A percentile compares a stretch with the other conserved stretches of the same genome.
Evolutionary conservation across 2,888 invertebrate genomes (phyloP).

Genomic region (Eristalinus sepulchralis): DNA sequence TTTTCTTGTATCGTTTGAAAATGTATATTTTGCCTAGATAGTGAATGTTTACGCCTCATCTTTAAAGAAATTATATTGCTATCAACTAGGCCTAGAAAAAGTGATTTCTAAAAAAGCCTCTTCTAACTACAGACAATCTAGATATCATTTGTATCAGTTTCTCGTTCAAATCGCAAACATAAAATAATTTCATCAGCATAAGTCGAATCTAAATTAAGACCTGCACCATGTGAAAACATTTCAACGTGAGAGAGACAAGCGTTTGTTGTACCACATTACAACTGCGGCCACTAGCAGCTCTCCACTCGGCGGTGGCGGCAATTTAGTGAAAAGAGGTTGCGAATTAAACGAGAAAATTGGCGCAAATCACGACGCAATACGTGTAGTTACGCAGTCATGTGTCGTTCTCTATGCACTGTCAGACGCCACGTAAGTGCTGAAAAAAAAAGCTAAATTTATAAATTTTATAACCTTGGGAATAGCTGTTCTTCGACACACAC

Average conservation of each 20-base stretch:
- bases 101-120: too few species aligned
- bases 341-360: slow-evolving; percentile 59
- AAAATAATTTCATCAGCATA: slow-evolving; percentile 6
- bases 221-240: background rate
- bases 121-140: background rate
- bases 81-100: too few species aligned
- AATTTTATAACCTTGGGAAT: slow-evolving; percentile 27
- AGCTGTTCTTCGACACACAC: background rate
- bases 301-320: background rate
- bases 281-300: background rate
- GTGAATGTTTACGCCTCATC: too few species aligned
- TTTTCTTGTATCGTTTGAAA: too few species aligned
- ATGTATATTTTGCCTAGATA: too few species aligned
- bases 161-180: background rate
- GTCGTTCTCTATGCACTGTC: background rate
- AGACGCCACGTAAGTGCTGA: background rate
- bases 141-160: background rate
- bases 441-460: slow-evolving; percentile 20
- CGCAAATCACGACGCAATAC: slow-evolving; percentile 26
- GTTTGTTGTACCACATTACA: slow-evolving; percentile 2
- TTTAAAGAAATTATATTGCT: too few species aligned
- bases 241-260: slow-evolving; percentile 19
- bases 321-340: slow-evolving; percentile 37
- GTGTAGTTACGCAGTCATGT: background rate
- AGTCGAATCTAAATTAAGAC: slow-evolving; percentile 43